These are phyloP conservation scores for Tolmerus cingulatus DNA, from an alignment of 2,888 invertebrate genomes.

Conservation along the genomic window DNA sequence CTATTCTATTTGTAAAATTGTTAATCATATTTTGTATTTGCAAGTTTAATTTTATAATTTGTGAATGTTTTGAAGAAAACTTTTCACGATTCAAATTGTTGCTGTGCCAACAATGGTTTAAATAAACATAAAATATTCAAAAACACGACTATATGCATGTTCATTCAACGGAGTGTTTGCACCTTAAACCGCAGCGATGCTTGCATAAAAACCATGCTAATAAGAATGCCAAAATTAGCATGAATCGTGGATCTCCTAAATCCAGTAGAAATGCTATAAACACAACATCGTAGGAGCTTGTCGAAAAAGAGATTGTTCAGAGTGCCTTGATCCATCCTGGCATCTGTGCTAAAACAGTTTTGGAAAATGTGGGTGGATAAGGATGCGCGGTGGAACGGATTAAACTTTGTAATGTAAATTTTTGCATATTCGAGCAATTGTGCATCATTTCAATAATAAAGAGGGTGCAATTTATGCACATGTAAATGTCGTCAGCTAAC, in stretches of 20 bases:
- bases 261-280: not conserved
- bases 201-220: not conserved
- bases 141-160: not conserved
- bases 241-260: not conserved
- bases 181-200: not conserved
- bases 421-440: not conserved
- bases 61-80: no score
- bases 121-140: not conserved
- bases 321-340: not conserved
- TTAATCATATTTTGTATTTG: no score
- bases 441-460: not conserved
- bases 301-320: not conserved
- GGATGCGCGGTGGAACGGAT: not conserved
- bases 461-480: not conserved
- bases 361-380: not conserved
- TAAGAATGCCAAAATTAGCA: not conserved
- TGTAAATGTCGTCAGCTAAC: not conserved
- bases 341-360: not conserved
- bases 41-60: no score
- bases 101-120: not conserved
- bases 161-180: not conserved
- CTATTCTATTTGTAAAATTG: no score
- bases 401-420: conserved; percentile 2
- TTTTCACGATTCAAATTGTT: no score
- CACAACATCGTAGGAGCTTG: not conserved